Evolutionary conservation across 2,113 vertebrate species (phyloP).

Genomic region (Tachuris rubrigastra): DNA sequence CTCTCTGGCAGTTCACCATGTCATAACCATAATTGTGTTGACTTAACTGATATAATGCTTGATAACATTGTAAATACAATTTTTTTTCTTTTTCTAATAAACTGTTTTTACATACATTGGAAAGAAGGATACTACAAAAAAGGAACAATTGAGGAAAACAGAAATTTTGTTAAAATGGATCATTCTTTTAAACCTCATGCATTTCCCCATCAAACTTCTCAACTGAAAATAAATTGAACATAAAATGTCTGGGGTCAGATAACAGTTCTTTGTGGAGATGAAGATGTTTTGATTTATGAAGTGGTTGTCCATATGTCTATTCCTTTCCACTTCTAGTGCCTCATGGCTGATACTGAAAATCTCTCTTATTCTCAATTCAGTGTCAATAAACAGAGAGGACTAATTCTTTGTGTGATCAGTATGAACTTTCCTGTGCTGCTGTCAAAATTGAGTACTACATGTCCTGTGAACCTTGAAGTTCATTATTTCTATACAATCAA

Average conservation of each 20-base stretch:
- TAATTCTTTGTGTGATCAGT: background rate
- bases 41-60: conserved; percentile 46
- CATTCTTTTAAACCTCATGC: background rate
- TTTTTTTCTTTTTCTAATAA: conserved; percentile 35
- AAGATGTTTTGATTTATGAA: background rate
- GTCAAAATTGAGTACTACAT: background rate
- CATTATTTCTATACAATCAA: background rate
- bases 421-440: background rate
- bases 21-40: conserved; percentile 60
- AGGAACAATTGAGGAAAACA: background rate
- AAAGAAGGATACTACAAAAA: background rate
- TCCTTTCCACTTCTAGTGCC: background rate
- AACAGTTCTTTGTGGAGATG: background rate
- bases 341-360: background rate
- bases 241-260: background rate
- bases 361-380: background rate
- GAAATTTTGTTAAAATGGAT: background rate
- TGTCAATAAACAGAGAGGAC: background rate
- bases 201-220: background rate
- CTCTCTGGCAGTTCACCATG: conserved; percentile 33
- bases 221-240: background rate
- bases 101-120: background rate
- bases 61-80: conserved; percentile 41
- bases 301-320: background rate
- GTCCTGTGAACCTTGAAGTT: background rate